Evolutionary conservation across 2,888 invertebrate species (phyloP).

Genomic region (Lacanobia oleracea): DNA sequence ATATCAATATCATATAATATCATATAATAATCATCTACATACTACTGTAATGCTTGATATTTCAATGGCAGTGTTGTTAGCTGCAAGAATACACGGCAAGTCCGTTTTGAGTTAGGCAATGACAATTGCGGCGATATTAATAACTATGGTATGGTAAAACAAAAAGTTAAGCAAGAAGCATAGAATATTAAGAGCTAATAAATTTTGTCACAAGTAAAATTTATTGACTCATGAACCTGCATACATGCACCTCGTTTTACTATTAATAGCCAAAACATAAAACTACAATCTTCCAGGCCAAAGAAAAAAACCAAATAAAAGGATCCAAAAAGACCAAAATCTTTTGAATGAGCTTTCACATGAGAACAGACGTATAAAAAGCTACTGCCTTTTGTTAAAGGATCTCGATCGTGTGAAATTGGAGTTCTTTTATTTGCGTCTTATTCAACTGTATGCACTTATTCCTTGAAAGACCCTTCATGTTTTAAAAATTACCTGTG

Average conservation of each 20-base stretch:
- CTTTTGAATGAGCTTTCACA: constrained; percentile 60
- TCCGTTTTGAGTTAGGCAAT: no score
- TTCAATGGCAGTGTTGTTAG: not conserved
- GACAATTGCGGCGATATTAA: no score
- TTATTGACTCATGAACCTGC: no score
- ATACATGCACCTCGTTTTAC: not conserved
- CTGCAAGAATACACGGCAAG: not conserved
- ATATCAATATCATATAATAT: no score
- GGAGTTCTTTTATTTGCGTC: constrained; percentile 56
- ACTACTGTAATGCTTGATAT: constrained; percentile 2
- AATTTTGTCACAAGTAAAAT: no score
- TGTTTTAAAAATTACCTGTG: constrained; percentile 14
- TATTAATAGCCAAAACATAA: not conserved
- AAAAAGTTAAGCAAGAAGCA: no score
- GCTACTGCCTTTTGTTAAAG: constrained; percentile 57
- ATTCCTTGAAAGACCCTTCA: constrained; percentile 12
- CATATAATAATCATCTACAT: constrained; percentile 14
- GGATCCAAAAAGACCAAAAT: constrained; percentile 43
- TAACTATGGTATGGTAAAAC: no score
- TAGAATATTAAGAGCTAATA: no score
- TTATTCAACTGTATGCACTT: constrained; percentile 32
- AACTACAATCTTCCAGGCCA: not conserved
- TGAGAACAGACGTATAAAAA: constrained; percentile 54
- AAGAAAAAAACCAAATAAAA: constrained; percentile 31
- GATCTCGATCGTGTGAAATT: constrained; percentile 55